phyloP scores from a whole-genome alignment of 2,888 invertebrate species.

The Lutraria lutraria region DNA sequence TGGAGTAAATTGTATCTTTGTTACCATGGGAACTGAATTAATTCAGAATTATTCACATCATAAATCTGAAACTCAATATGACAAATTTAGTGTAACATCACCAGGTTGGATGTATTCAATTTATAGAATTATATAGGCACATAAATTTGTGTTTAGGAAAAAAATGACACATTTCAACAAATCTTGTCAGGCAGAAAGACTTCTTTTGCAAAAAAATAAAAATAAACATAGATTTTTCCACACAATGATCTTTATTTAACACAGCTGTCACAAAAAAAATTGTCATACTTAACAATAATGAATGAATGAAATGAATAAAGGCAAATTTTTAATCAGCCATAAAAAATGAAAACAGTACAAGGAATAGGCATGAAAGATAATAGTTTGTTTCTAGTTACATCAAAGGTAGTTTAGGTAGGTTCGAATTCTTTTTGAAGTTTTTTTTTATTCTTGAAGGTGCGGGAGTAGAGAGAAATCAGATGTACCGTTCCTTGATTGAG shows the following conservation, averaged over 20 bases:
- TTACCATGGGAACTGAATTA: neutral
- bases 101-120: neutral
- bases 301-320: neutral
- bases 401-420: no score
- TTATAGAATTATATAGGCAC: neutral
- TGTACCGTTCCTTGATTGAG: no score
- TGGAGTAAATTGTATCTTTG: constrained; percentile 2
- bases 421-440: no score
- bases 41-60: neutral
- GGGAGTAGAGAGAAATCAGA: no score
- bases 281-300: constrained; percentile 6
- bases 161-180: neutral
- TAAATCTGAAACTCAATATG: neutral
- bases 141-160: neutral
- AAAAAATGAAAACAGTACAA: neutral
- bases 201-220: neutral
- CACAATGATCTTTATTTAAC: neutral
- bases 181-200: neutral
- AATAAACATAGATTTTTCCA: neutral
- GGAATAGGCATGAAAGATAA: no score
- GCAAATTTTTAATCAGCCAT: neutral
- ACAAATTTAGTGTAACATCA: no score
- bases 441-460: no score
- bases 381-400: no score
- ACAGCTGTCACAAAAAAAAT: neutral